Conservation (phyloP, 2,888 invertebrate species). For the Stramonita haemastoma region DNA sequence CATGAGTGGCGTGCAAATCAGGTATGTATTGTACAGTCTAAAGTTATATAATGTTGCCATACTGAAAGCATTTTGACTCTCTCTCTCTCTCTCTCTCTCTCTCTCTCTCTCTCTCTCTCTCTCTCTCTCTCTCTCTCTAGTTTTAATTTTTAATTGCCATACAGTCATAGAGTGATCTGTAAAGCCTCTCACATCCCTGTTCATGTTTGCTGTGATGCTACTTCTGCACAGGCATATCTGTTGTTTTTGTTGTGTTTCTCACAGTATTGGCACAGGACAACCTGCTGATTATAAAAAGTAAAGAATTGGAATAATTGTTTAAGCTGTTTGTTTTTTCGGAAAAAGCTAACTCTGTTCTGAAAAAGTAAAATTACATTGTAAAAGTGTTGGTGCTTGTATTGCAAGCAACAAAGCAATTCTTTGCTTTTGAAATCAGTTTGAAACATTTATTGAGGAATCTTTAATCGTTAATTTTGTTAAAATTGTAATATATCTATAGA, state of each 20-base stretch:
- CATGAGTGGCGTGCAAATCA: too few relatives aligned
- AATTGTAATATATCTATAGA: too few relatives aligned
- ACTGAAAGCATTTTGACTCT: neutral
- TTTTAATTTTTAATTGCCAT: neutral
- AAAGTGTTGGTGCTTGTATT: too few relatives aligned
- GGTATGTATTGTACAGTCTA: too few relatives aligned
- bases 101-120: neutral
- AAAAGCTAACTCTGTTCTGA: neutral
- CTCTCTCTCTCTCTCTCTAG: neutral
- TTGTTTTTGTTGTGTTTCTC: slow-evolving; percentile 36
- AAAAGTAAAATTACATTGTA: neutral
- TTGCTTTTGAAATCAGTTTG: neutral
- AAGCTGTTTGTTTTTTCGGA: neutral
- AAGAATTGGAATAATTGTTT: too few relatives aligned
- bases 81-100: neutral
- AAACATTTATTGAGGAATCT: neutral
- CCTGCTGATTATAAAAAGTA: neutral
- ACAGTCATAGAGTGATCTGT: neutral
- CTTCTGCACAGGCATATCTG: slow-evolving; percentile 31
- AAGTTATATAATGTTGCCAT: too few relatives aligned
- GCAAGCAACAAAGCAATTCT: neutral
- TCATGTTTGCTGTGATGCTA: slow-evolving; percentile 23
- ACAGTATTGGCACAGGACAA: slow-evolving; percentile 5
- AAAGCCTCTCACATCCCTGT: slow-evolving; percentile 20
- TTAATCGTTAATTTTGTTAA: neutral